These are phyloP conservation scores for Halictus ligatus DNA, from an alignment of 2,888 invertebrate genomes.

Conservation along the genomic window DNA sequence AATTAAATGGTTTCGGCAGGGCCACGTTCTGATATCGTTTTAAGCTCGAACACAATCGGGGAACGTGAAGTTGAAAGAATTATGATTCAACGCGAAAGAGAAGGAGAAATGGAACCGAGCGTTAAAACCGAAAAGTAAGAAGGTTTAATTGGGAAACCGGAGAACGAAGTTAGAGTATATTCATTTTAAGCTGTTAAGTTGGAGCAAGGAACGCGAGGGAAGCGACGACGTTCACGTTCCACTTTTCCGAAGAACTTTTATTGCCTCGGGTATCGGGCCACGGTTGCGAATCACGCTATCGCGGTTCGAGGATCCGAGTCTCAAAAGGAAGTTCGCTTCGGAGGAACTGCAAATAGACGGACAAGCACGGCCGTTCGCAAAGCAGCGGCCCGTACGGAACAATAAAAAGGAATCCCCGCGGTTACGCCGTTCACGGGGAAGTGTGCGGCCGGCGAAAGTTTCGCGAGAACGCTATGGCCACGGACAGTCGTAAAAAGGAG, in stretches of 20 bases:
- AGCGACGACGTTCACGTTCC: not conserved
- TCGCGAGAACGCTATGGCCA: conserved; percentile 7
- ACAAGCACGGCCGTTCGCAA: conserved; percentile 24
- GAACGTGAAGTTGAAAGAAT: not conserved
- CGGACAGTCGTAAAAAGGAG: conserved; percentile 19
- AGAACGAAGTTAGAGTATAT: not conserved
- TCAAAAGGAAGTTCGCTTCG: conserved; percentile 18
- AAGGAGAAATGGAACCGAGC: not conserved
- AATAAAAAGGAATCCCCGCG: conserved; percentile 37
- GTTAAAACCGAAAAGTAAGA: not conserved
- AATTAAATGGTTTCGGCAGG: not conserved
- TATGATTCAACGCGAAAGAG: not conserved
- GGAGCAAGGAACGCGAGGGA: not conserved
- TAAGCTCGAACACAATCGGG: not conserved
- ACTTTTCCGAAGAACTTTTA: conserved; percentile 24
- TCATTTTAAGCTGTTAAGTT: not conserved
- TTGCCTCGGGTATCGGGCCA: conserved; percentile 6
- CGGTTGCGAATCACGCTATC: conserved; percentile 26
- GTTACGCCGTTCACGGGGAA: conserved; percentile 2
- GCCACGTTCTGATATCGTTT: not conserved
- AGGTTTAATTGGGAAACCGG: not conserved
- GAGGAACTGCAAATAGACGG: conserved; percentile 31
- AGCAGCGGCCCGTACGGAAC: conserved; percentile 23
- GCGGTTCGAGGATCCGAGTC: conserved; percentile 16
- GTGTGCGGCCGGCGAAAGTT: conserved; percentile 12